Evolutionary conservation across 2,888 invertebrate genomes (phyloP).

Genomic region (Chalcosyrphus nemorum): DNA sequence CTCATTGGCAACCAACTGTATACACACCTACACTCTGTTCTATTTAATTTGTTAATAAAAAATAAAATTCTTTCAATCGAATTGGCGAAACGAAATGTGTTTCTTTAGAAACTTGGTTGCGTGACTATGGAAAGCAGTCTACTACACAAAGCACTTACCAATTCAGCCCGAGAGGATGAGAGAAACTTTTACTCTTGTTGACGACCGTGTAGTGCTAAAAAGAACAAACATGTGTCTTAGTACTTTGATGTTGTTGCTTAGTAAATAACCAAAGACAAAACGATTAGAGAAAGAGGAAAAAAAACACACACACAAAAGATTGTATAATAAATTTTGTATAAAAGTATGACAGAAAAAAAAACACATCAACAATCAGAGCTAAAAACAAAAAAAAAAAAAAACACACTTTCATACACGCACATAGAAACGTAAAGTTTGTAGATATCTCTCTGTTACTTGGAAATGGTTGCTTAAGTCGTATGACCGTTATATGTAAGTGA

Average conservation of each 20-base stretch:
- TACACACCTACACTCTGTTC: constrained; percentile 4
- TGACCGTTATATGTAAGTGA: constrained; percentile 66
- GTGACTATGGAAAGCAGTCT: constrained; percentile 81
- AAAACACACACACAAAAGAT: constrained; percentile 23
- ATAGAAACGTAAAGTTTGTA: constrained; percentile 60
- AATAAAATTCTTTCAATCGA: constrained; percentile 28
- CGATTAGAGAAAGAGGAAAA: constrained; percentile 1
- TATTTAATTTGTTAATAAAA: constrained; percentile 32
- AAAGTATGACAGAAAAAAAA: not conserved
- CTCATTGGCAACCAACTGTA: constrained; percentile 42
- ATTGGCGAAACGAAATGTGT: constrained; percentile 17
- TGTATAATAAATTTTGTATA: constrained; percentile 7
- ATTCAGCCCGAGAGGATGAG: constrained; percentile 62
- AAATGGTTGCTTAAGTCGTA: constrained; percentile 69
- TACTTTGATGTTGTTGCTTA: constrained; percentile 39
- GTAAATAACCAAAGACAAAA: constrained; percentile 16
- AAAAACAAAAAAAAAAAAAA: not conserved
- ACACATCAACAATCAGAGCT: constrained; percentile 1
- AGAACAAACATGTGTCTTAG: not conserved
- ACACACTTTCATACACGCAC: constrained; percentile 49
- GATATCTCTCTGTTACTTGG: constrained; percentile 60
- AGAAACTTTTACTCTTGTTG: constrained; percentile 67
- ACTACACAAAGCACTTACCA: constrained; percentile 75
- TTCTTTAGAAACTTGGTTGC: constrained; percentile 80
- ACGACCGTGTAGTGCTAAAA: constrained; percentile 25